Percentiles rank a stretch among this genome's conserved stretches.
Conservation (phyloP, 2,888 invertebrate genomes). For the Sisyra nigra region DNA sequence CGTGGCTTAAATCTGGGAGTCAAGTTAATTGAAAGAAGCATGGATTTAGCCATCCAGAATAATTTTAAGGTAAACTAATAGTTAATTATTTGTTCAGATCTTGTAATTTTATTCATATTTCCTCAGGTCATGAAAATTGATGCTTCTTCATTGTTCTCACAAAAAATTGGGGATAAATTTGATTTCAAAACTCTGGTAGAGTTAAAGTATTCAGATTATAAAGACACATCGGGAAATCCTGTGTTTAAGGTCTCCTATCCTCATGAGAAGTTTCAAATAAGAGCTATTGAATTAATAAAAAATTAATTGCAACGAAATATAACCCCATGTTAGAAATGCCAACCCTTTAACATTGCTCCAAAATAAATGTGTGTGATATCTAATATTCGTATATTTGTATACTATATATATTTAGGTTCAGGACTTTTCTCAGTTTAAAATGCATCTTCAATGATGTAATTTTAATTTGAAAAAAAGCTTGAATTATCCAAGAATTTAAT, state of each 20-base stretch:
- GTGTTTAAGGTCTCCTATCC: constrained; percentile 48
- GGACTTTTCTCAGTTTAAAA: too few relatives aligned
- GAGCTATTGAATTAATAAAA: constrained; percentile 28
- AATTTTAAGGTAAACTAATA: constrained; percentile 44
- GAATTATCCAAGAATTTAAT: too few relatives aligned
- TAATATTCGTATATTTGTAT: too few relatives aligned
- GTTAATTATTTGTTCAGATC: background rate
- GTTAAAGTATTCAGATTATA: constrained; percentile 53
- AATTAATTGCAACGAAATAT: too few relatives aligned
- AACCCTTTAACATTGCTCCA: too few relatives aligned
- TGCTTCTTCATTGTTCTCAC: constrained; percentile 66
- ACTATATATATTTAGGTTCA: too few relatives aligned
- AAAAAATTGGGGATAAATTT: constrained; percentile 51
- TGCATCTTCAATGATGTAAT: too few relatives aligned
- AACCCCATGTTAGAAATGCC: too few relatives aligned
- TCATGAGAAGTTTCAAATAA: constrained; percentile 55
- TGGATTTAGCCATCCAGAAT: constrained; percentile 44
- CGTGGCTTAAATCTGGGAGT: constrained; percentile 63
- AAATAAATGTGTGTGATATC: too few relatives aligned
- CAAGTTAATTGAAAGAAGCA: constrained; percentile 48
- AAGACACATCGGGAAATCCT: constrained; percentile 38
- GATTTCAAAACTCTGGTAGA: constrained; percentile 47
- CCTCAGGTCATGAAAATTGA: constrained; percentile 60
- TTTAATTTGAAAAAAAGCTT: too few relatives aligned
- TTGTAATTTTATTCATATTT: background rate